phyloP scores from a whole-genome alignment of 1,140 invertebrate species.

The Coptotermes formosanus region DNA sequence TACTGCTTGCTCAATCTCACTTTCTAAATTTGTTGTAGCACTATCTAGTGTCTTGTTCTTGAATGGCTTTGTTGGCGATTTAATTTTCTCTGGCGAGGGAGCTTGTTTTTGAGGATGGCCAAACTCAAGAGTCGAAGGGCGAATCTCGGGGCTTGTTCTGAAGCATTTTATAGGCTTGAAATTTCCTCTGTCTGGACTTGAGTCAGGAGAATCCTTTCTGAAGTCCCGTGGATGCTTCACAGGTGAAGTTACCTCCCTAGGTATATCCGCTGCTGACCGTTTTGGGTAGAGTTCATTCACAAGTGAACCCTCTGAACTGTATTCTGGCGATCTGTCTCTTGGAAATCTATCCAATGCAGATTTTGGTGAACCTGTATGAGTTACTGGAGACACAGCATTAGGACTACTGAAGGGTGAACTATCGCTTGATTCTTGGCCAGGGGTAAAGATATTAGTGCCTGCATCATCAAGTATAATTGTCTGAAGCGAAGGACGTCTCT shows the following conservation, averaged over 20 bases:
- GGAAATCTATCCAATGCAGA: not conserved
- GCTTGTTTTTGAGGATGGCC: not conserved
- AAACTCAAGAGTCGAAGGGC: constrained; percentile 23
- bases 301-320: constrained; percentile 44
- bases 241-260: constrained; percentile 14
- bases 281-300: constrained; percentile 37
- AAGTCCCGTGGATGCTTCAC: not conserved
- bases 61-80: constrained; percentile 4
- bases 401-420: not conserved
- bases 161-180: constrained; percentile 42
- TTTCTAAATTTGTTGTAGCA: not conserved
- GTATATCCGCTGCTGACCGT: not conserved
- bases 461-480: not conserved
- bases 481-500: not conserved
- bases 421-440: not conserved
- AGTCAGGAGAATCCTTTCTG: constrained; percentile 35
- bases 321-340: constrained; percentile 42
- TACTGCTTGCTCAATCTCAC: not conserved
- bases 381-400: not conserved
- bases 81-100: not conserved
- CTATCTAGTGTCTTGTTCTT: not conserved
- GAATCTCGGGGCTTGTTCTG: constrained; percentile 36
- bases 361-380: not conserved
- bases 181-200: constrained; percentile 40
- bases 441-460: not conserved